These are phyloP conservation scores for Oreochromis mossambicus DNA, from an alignment of 2,797 vertebrate genomes.

Conservation along the genomic window DNA sequence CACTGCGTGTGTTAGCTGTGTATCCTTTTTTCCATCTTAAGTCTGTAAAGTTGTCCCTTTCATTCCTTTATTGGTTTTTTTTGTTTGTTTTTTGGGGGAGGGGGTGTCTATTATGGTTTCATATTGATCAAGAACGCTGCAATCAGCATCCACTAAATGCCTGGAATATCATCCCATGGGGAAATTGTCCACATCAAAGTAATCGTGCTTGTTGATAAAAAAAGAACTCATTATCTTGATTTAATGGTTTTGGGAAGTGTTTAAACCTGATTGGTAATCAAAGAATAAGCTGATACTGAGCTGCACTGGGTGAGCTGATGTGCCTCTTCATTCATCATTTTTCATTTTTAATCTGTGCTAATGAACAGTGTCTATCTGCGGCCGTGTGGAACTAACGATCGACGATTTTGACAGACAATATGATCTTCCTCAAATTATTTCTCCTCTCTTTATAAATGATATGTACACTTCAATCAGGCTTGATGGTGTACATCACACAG, in stretches of 20 bases:
- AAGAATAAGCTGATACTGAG: neutral
- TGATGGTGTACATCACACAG: neutral
- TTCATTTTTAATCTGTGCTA: neutral
- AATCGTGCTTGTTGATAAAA: neutral
- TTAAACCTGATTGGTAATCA: constrained; percentile 24
- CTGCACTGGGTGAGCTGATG: neutral
- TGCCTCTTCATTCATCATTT: neutral
- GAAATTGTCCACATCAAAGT: neutral
- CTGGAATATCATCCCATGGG: neutral
- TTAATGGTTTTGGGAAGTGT: constrained; percentile 18
- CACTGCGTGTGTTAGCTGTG: neutral
- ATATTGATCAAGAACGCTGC: neutral
- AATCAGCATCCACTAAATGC: neutral
- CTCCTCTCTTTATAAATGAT: neutral
- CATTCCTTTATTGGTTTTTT: neutral
- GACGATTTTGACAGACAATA: neutral
- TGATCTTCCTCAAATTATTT: neutral
- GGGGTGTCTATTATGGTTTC: neutral
- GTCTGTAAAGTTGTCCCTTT: neutral
- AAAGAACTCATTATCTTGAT: neutral
- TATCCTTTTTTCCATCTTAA: neutral
- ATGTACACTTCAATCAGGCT: neutral
- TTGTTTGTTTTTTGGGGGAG: neutral
- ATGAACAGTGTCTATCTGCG: neutral
- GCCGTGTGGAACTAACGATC: neutral